These are phyloP conservation scores for Vombatus ursinus DNA, from an alignment of 2,113 vertebrate species.

Conservation along the genomic window DNA sequence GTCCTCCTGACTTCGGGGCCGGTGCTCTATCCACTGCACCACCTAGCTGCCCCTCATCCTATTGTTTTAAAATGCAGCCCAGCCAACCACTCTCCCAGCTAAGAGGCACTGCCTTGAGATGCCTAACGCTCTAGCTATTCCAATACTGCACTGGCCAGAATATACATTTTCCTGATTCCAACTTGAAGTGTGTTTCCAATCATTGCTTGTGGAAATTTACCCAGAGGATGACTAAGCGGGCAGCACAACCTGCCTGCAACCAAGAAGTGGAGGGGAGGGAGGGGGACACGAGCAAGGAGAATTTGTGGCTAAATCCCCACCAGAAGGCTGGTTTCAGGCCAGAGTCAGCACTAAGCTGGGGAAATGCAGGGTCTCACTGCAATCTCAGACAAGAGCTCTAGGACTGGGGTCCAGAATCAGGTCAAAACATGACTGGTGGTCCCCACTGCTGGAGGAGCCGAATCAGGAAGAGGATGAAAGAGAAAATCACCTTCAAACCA, in stretches of 20 bases:
- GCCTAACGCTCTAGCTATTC: neutral
- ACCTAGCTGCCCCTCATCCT: too few species aligned
- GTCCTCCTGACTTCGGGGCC: too few species aligned
- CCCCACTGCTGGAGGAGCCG: neutral
- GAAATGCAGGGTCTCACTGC: neutral
- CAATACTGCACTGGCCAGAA: neutral
- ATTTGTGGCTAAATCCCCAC: slow-evolving; percentile 12
- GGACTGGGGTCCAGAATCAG: neutral
- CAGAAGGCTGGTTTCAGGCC: slow-evolving; percentile 19
- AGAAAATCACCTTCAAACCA: neutral
- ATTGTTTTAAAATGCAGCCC: neutral
- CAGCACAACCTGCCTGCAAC: slow-evolving; percentile 34
- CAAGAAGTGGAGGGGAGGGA: neutral
- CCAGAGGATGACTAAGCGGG: slow-evolving; percentile 58
- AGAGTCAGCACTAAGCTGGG: slow-evolving; percentile 5
- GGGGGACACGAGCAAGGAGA: slow-evolving; percentile 25
- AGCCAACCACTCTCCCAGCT: neutral
- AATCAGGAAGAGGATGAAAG: neutral
- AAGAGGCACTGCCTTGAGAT: fast-evolving
- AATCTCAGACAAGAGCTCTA: slow-evolving; percentile 5
- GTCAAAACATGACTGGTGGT: neutral
- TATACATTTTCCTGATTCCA: slow-evolving; percentile 14
- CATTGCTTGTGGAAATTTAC: slow-evolving; percentile 59
- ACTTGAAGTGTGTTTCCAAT: slow-evolving; percentile 62
- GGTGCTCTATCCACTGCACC: too few species aligned